Base-by-base conservation (phyloP, 2,888 invertebrate species). In the Neocrepidodera transversa region DNA sequence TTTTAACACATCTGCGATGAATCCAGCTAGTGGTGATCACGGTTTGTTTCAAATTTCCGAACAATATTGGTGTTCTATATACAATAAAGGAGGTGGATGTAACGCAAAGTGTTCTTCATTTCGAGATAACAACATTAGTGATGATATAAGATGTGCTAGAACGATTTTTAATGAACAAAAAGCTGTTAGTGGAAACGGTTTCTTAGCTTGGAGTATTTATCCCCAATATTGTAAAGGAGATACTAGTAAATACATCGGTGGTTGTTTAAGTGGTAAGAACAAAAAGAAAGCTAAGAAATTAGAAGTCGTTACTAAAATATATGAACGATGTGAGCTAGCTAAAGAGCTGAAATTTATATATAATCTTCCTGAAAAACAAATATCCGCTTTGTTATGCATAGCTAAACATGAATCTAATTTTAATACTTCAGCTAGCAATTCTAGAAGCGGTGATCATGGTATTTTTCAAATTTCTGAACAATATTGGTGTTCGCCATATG, bases 141-240 rank as follows among this genome's bases (percentile, higher is more conserved):
- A 91, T 73, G 91, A 91, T 73, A 81, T 90, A 1, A 76, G 81
- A 35, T 92, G 92, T 74, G 86, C 88, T 1, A 81, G 83, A 11
- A 81, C 79, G 36, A 86, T 91, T 50, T 83, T 85, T 71, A 82
- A 86, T 11, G 88, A 89, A 68, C 90, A 90, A 73, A 83, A 85
- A 13, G 78, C 84, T 1, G 76, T 90, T 1, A 85, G 86, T 6
- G 90, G 90, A 0, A 82, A 90, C 73, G 91, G 91, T 0, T 91
- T 89, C 74, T 83, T 83, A 20, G 90, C 91, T 0, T 91, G 90
- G 90, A 84, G 86, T 0, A 89, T 89, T 1, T 91, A 90, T 72
- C 81, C 83, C 0, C 81, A 81, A 0, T 81, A 86, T 69, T 90
- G 90, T 69, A 82, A 80, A 45, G 76, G 79, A 30, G 81, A 82